phyloP scores from a whole-genome alignment of 1,140 invertebrate genomes.

The Gonioctena quinquepunctata region DNA sequence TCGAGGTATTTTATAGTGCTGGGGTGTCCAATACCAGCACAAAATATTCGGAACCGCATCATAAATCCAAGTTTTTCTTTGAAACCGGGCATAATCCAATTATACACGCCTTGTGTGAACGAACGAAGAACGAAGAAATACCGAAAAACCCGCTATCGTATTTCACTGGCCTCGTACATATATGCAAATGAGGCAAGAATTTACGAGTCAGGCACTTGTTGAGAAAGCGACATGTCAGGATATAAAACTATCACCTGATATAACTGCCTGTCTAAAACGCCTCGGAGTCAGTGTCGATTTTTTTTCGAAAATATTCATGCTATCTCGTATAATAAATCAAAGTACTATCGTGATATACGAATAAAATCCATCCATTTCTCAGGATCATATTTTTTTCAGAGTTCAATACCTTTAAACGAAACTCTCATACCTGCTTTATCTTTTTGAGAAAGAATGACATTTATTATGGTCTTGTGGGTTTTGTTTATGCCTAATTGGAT shows the following conservation, averaged over 20 bases:
- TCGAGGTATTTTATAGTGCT: not conserved
- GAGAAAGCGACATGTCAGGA: constrained; percentile 38
- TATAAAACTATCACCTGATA: constrained; percentile 47
- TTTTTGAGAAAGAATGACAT: constrained; percentile 1
- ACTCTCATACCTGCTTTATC: not conserved
- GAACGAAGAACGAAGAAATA: not conserved
- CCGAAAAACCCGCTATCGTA: not conserved
- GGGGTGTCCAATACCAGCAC: not conserved
- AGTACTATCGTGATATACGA: not conserved
- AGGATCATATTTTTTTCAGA: too few species aligned
- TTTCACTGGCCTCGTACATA: constrained; percentile 6
- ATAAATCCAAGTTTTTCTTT: not conserved
- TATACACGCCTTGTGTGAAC: constrained; percentile 22
- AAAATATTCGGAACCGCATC: not conserved
- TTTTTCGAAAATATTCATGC: constrained; percentile 16
- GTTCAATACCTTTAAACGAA: not conserved
- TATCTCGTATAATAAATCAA: constrained; percentile 35
- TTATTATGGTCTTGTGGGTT: constrained; percentile 13
- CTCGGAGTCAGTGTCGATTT: constrained; percentile 24
- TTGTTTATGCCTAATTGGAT: constrained; percentile 17
- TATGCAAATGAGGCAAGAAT: constrained; percentile 39
- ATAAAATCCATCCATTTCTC: too few species aligned
- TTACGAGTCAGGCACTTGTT: constrained; percentile 37
- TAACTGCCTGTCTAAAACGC: constrained; percentile 44
- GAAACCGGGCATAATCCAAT: constrained; percentile 19